Conservation (phyloP, 2,888 invertebrate genomes). For the Phyllotreta cruciferae region DNA sequence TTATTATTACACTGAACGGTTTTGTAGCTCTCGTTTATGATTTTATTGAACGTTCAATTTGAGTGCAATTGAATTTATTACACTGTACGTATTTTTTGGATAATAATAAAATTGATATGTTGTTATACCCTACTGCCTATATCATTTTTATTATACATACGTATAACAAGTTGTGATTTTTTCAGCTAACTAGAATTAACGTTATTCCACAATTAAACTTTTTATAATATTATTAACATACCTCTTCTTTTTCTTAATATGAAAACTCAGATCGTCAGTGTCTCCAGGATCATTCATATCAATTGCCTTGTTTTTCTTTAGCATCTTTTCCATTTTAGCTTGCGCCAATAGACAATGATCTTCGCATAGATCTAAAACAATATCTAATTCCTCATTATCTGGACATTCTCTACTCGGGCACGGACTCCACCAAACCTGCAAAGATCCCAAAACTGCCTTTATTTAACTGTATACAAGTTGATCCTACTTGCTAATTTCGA, state of each 20-base stretch:
- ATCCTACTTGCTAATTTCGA: no score
- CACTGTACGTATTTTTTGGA: no score
- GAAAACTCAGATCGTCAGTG: constrained; percentile 66
- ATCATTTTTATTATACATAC: no score
- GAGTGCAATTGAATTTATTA: no score
- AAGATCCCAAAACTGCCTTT: no score
- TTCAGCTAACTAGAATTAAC: no score
- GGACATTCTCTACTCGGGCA: constrained; percentile 82
- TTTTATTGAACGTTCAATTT: constrained; percentile 11
- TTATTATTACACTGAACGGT: background rate
- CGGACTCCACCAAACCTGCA: constrained; percentile 75
- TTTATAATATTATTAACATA: no score
- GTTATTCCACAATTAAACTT: no score
- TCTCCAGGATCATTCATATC: constrained; percentile 59
- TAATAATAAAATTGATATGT: no score
- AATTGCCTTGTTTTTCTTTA: constrained; percentile 28
- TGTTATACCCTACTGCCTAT: no score
- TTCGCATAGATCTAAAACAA: constrained; percentile 75
- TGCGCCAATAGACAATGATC: constrained; percentile 72
- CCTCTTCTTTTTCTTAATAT: constrained; percentile 58
- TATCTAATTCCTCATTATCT: constrained; percentile 74
- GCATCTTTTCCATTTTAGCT: constrained; percentile 47
- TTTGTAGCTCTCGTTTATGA: background rate
- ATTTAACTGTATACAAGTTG: no score
- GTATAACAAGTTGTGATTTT: background rate